Evolutionary conservation across 2,888 invertebrate genomes (phyloP).

Genomic region (Apotomis betuletana): DNA sequence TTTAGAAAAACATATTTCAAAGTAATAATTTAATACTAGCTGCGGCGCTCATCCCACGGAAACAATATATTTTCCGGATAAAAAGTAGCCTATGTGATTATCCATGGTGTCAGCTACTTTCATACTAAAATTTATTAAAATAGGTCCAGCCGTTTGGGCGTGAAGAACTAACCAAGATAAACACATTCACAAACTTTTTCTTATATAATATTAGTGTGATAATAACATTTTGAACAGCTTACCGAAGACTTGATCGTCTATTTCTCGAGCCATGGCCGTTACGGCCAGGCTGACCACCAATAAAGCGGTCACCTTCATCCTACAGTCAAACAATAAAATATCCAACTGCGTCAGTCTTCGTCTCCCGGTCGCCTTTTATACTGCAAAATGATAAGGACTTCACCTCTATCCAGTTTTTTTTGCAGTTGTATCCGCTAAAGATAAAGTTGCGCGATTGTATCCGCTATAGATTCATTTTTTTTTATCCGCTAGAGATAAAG

Average conservation of each 20-base stretch:
- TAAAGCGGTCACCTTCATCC: constrained; percentile 67
- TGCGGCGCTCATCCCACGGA: no score
- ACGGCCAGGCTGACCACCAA: constrained; percentile 67
- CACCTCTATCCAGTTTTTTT: constrained; percentile 39
- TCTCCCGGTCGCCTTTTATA: constrained; percentile 57
- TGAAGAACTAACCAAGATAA: no score
- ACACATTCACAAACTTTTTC: no score
- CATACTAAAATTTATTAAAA: no score
- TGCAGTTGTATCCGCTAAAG: not conserved
- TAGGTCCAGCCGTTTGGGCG: no score
- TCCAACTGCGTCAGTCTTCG: constrained; percentile 60
- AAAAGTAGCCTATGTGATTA: no score
- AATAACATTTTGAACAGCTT: constrained; percentile 46
- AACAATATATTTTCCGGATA: no score
- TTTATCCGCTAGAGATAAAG: no score
- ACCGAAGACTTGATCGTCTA: constrained; percentile 63
- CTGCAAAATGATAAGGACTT: constrained; percentile 44
- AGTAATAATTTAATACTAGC: no score
- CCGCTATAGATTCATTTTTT: no score
- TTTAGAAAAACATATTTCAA: no score
- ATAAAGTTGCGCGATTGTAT: not conserved
- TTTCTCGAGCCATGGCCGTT: constrained; percentile 64
- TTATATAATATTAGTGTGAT: not conserved
- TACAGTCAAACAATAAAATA: constrained; percentile 60
- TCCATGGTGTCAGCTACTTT: no score